These are phyloP conservation scores for Macrosteles quadrilineatus DNA, from an alignment of 1,140 invertebrate species.

Conservation along the genomic window DNA sequence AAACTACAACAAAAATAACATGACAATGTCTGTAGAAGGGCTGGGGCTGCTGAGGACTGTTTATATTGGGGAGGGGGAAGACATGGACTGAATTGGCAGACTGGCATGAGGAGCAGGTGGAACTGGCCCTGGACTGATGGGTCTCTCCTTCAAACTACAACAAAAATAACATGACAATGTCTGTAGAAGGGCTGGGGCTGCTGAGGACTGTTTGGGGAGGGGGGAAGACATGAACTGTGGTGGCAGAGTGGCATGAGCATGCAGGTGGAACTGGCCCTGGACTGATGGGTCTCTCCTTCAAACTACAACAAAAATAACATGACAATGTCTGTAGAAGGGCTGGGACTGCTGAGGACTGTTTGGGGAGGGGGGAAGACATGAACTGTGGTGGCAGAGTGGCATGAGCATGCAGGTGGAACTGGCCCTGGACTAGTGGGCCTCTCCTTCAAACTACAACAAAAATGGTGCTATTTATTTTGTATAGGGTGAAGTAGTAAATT, in stretches of 20 bases:
- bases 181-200: slow-evolving; percentile 35
- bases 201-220: slow-evolving; percentile 55
- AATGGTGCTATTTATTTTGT: no score
- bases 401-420: slow-evolving; percentile 52
- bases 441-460: slow-evolving; percentile 70
- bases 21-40: slow-evolving; percentile 33
- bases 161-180: slow-evolving; percentile 33
- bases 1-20: no score
- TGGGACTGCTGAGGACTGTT: no score
- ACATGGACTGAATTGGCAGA: slow-evolving; percentile 49
- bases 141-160: slow-evolving; percentile 75
- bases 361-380: no score
- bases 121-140: slow-evolving; percentile 65
- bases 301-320: slow-evolving; percentile 53
- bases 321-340: no score
- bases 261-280: slow-evolving; percentile 53
- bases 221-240: slow-evolving; percentile 56
- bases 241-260: slow-evolving; percentile 44
- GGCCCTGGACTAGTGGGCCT: slow-evolving; percentile 70
- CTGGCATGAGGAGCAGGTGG: slow-evolving; percentile 41
- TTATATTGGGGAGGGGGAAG: slow-evolving; percentile 59
- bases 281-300: slow-evolving; percentile 80
- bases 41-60: slow-evolving; percentile 49
- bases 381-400: no score
- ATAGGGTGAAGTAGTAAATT: no score